Conservation (phyloP, 2,113 vertebrate species). For the Capricornis sumatraensis region DNA sequence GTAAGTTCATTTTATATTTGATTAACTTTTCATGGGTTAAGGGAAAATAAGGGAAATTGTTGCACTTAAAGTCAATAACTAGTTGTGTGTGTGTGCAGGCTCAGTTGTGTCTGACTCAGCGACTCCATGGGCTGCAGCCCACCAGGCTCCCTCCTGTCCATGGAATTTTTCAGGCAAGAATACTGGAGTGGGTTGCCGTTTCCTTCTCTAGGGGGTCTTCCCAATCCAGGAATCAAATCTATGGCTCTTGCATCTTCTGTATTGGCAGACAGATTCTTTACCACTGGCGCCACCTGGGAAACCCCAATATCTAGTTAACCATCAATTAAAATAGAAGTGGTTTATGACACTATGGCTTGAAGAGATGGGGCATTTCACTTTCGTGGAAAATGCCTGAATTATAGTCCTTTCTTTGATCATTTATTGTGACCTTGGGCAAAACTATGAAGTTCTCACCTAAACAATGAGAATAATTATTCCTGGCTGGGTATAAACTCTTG, state of each 20-base stretch:
- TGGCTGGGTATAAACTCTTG: neutral
- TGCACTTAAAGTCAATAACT: neutral
- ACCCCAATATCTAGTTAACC: neutral
- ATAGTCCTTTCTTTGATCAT: neutral
- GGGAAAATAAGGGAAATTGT: neutral
- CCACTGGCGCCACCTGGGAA: neutral
- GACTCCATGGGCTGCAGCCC: neutral
- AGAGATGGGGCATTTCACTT: neutral
- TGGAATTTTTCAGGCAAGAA: neutral
- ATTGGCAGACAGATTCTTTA: neutral
- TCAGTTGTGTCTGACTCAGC: neutral
- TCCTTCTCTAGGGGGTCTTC: neutral
- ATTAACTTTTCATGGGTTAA: constrained; percentile 29
- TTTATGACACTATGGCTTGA: neutral
- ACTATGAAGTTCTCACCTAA: neutral
- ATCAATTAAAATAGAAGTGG: neutral
- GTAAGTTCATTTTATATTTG: constrained; percentile 78
- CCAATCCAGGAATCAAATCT: neutral
- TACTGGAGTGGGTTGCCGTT: neutral
- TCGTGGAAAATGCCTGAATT: neutral
- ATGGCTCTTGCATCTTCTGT: neutral
- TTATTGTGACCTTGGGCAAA: neutral
- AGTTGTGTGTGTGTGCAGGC: neutral
- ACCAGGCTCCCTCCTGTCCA: neutral
- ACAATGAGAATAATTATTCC: neutral